Evolutionary conservation across 2,888 invertebrate species (phyloP).

Genomic region (Leptinotarsa peninsularis): DNA sequence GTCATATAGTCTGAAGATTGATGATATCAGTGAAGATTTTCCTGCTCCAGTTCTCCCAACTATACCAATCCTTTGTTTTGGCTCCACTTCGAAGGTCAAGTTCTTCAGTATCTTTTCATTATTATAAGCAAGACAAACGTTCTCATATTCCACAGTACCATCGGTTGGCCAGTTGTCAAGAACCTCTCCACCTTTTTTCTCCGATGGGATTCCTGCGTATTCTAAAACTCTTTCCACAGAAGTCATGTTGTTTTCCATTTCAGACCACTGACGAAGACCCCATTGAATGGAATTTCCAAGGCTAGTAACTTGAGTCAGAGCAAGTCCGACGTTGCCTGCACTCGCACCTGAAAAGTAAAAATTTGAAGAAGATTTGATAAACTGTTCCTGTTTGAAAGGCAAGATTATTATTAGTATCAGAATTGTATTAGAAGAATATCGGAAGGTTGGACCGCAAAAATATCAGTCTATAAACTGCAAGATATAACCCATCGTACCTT

Average conservation of each 20-base stretch:
- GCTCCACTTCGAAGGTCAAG: slow-evolving; percentile 74
- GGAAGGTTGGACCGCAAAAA: no score
- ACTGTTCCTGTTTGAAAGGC: no score
- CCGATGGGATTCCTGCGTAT: slow-evolving; percentile 66
- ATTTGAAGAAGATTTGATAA: no score
- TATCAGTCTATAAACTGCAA: no score
- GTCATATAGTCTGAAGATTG: slow-evolving; percentile 83
- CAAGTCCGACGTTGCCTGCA: slow-evolving; percentile 66
- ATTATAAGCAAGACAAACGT: slow-evolving; percentile 79
- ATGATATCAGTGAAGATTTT: slow-evolving; percentile 80
- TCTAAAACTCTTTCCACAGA: slow-evolving; percentile 83
- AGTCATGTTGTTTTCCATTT: slow-evolving; percentile 83
- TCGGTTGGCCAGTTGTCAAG: slow-evolving; percentile 78
- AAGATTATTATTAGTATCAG: no score
- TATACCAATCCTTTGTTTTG: slow-evolving; percentile 80
- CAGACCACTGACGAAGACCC: slow-evolving; percentile 85
- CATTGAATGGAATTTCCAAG: slow-evolving; percentile 76
- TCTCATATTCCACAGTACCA: slow-evolving; percentile 76
- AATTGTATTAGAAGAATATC: no score
- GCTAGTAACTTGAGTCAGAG: slow-evolving; percentile 82
- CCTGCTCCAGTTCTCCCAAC: slow-evolving; percentile 88
- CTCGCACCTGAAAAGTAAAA: slow-evolving; percentile 58
- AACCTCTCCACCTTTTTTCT: slow-evolving; percentile 53
- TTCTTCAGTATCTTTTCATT: slow-evolving; percentile 79
- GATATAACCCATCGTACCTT: no score